Evolutionary conservation across 2,113 vertebrate species (phyloP), one percentile per base, ranked within the genome.

Genomic region (Alouatta palliata): DNA sequence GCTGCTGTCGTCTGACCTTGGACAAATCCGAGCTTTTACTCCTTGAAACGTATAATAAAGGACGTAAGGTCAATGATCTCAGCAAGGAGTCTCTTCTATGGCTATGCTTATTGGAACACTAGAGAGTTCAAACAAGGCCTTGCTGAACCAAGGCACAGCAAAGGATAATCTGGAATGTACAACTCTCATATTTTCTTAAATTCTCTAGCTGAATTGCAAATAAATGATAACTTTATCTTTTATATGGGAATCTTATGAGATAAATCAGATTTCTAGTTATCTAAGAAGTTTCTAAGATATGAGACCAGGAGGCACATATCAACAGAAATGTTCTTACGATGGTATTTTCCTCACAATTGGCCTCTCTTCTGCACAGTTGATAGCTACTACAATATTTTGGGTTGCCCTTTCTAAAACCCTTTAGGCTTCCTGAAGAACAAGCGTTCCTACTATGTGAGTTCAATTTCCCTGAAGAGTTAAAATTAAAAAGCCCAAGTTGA

Each of bases 181-280:
- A 87, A 37, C n/a, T 40, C 10, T 52, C 77, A 77, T 13, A 8
- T 94, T 91, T 35, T 79, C 89, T 70, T 76, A 87, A 90, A 87
- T 91, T 91, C 43, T 79, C 37, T n/a, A 82, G 32, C 77, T 79
- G 16, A 37, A 95, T 88, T 93, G 82, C 40, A 96, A 68, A 75
- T 64, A 75, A 79, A 70, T 66, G 43, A 68, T 10, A 91, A 32
- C 86, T 89, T 49, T 45, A 75, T 83, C 12, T 73, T 92, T 84
- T 21, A 16, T n/a, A 40, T 71, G 21, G 21, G 13, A 52, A 80
- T 70, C 47, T 49, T 64, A 68, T 37, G 13, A 79, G 27, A 58
- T 87, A 81, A 92, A 83, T 47, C 35, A 76, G 80, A 66, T 61
- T 71, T 43, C 64, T 45, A 91, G 66, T 27, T 64, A 92, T 49